These are phyloP conservation scores for Hydra vulgaris DNA, from an alignment of 30 jellyfish, hydroid and myxozoan genomes.

Conservation along the genomic window DNA sequence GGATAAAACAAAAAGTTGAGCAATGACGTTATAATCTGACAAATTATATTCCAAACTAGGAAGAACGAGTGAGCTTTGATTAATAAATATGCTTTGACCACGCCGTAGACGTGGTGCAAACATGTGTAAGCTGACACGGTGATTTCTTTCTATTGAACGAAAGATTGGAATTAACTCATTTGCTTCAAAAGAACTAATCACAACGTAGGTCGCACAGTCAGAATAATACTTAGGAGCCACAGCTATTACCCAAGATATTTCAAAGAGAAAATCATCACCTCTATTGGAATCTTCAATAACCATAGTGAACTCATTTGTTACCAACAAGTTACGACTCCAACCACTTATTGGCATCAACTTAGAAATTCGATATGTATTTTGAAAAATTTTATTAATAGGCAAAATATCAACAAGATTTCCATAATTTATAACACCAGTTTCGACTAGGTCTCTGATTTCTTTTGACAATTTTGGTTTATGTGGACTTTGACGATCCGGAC, in stretches of 20 bases:
- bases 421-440: background rate
- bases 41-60: background rate
- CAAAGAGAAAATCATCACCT: background rate
- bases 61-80: background rate
- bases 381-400: background rate
- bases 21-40: background rate
- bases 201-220: background rate
- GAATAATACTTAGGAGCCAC: background rate
- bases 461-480: background rate
- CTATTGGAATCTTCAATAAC: background rate
- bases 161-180: background rate
- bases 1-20: background rate
- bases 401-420: background rate
- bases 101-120: background rate
- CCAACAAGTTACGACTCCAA: background rate
- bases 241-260: background rate
- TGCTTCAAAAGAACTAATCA: background rate
- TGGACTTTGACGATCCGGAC: background rate
- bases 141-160: background rate
- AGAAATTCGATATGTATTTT: background rate
- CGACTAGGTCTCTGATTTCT: background rate
- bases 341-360: background rate
- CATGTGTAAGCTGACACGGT: background rate
- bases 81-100: background rate
- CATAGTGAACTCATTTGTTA: background rate